Conservation (phyloP, 2,888 invertebrate genomes). For the Leptogaster cylindrica region DNA sequence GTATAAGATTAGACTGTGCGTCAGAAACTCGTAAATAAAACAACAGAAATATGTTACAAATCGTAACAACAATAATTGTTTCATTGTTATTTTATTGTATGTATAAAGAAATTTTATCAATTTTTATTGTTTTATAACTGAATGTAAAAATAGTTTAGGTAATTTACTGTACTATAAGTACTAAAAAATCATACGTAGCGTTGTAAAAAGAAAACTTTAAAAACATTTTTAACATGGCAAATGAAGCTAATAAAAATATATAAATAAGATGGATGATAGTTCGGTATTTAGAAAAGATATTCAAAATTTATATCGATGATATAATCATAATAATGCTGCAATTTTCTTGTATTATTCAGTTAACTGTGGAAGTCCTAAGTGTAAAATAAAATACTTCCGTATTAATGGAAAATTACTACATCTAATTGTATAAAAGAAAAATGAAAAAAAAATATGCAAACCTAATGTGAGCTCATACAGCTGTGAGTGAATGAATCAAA, state of each 20-base stretch:
- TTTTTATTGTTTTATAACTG: slow-evolving; percentile 2
- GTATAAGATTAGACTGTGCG: no score
- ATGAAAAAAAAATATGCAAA: background rate
- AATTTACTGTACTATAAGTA: background rate
- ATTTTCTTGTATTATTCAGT: slow-evolving; percentile 6
- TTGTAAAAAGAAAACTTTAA: background rate
- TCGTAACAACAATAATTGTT: background rate
- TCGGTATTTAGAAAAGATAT: background rate
- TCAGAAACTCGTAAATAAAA: no score
- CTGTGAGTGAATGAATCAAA: background rate
- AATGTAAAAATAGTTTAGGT: background rate
- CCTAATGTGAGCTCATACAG: no score
- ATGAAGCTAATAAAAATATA: background rate
- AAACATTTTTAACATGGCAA: background rate
- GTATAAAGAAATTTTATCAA: background rate
- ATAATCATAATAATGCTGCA: no score
- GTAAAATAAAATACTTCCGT: slow-evolving; percentile 1
- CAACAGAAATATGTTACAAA: background rate
- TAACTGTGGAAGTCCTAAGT: slow-evolving; percentile 9
- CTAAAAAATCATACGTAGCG: background rate
- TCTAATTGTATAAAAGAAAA: background rate
- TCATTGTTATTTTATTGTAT: slow-evolving; percentile 2
- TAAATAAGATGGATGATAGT: background rate
- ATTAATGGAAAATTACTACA: background rate
- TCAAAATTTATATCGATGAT: background rate